Percentiles rank a stretch among this genome's conserved stretches.
These are phyloP conservation scores for Dermochelys coriacea DNA, from an alignment of 2,797 vertebrate species.

Conservation along the genomic window DNA sequence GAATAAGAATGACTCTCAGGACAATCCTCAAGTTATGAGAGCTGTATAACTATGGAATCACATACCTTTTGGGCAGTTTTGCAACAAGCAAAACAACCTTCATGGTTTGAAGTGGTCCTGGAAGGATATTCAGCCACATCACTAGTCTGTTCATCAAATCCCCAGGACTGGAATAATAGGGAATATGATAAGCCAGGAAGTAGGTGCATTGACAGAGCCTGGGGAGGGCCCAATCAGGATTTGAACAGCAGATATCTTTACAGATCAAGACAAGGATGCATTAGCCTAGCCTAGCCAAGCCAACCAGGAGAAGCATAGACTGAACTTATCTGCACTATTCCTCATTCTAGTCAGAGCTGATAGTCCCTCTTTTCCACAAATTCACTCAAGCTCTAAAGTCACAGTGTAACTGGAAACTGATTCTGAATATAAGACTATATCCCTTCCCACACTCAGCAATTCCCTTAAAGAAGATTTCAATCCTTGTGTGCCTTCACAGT, in stretches of 20 bases:
- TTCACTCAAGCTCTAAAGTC: slow-evolving; percentile 31
- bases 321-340: background rate
- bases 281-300: background rate
- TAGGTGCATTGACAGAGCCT: background rate
- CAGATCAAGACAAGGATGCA: background rate
- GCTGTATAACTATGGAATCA: background rate
- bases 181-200: background rate
- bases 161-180: background rate
- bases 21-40: background rate
- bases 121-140: background rate
- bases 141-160: background rate
- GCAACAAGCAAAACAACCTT: background rate
- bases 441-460: background rate
- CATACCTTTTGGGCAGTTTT: background rate
- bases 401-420: background rate
- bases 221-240: background rate
- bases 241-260: background rate
- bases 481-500: slow-evolving; percentile 64
- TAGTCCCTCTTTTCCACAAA: background rate
- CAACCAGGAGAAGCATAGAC: background rate
- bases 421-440: background rate
- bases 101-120: background rate
- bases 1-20: slow-evolving; percentile 31
- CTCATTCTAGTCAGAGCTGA: background rate
- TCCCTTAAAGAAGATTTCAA: slow-evolving; percentile 63